Conservation (phyloP, 2,113 vertebrate species). For the Pionites leucogaster region DNA sequence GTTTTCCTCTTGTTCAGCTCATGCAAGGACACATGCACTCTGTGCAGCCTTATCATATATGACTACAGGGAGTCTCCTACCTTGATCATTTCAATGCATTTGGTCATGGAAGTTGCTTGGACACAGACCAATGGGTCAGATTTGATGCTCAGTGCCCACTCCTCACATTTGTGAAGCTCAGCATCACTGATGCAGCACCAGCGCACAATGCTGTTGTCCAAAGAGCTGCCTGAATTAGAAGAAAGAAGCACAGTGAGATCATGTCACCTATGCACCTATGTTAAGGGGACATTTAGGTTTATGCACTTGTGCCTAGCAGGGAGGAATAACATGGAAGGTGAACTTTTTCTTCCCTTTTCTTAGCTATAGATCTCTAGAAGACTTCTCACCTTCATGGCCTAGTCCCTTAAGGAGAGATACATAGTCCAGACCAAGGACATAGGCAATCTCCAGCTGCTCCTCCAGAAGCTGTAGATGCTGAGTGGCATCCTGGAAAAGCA, state of each 20-base stretch:
- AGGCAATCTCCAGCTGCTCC: conserved; percentile 81
- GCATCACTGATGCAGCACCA: conserved; percentile 91
- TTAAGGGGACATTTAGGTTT: background rate
- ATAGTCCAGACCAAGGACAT: conserved; percentile 87
- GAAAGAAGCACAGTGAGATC: background rate
- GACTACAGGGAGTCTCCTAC: conserved; percentile 40
- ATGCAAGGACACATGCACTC: background rate
- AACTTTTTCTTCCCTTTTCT: background rate
- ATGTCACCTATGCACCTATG: background rate
- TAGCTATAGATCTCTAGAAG: background rate
- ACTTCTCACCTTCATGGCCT: conserved; percentile 86
- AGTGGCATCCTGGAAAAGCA: conserved; percentile 85
- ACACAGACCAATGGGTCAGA: conserved; percentile 87
- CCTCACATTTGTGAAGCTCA: conserved; percentile 87
- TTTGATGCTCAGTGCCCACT: conserved; percentile 87
- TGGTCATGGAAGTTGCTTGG: conserved; percentile 78
- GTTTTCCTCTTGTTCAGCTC: background rate
- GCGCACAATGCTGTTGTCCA: conserved; percentile 88
- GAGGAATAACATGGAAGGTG: background rate
- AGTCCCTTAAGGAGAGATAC: conserved; percentile 87
- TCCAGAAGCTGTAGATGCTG: conserved; percentile 74
- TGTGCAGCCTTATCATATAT: background rate
- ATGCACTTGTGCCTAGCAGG: background rate
- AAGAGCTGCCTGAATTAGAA: conserved; percentile 80
- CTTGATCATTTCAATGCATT: conserved; percentile 90